Conservation (phyloP, 2,113 vertebrate species). For the Pithys albifrons region DNA sequence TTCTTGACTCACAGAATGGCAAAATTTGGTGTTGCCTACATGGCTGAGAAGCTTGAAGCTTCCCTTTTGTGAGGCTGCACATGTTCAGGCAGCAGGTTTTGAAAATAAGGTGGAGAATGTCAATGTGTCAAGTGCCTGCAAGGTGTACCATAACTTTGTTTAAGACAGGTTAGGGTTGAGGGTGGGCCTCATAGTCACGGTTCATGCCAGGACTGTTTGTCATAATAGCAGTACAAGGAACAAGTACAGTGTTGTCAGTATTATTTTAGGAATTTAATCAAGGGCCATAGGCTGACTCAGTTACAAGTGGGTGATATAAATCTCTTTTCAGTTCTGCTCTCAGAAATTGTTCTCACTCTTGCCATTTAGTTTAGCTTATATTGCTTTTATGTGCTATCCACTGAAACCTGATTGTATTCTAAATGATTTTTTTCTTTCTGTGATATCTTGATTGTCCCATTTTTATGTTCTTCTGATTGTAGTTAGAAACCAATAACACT, state of each 20-base stretch:
- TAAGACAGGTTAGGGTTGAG: background rate
- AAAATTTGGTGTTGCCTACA: background rate
- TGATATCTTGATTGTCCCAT: background rate
- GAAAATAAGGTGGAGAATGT: background rate
- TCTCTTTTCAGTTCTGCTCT: background rate
- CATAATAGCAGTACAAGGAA: background rate
- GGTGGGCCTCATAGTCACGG: background rate
- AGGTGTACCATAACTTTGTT: conserved; percentile 10
- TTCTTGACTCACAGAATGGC: background rate
- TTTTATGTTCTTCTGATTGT: background rate
- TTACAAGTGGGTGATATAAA: background rate
- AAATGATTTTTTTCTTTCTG: background rate
- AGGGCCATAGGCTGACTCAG: conserved; percentile 30
- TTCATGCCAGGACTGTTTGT: conserved; percentile 38
- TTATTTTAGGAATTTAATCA: conserved; percentile 58
- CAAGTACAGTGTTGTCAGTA: conserved; percentile 3
- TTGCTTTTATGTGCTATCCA: background rate
- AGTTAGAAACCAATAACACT: background rate
- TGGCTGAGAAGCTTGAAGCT: background rate
- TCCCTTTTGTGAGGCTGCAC: background rate
- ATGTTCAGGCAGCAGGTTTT: conserved; percentile 10
- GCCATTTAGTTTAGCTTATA: background rate
- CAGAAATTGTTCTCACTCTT: background rate
- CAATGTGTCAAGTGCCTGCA: background rate
- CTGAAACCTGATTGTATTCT: background rate